Evolutionary conservation across 2,888 invertebrate genomes (phyloP).

Genomic region (Apeira syringaria): DNA sequence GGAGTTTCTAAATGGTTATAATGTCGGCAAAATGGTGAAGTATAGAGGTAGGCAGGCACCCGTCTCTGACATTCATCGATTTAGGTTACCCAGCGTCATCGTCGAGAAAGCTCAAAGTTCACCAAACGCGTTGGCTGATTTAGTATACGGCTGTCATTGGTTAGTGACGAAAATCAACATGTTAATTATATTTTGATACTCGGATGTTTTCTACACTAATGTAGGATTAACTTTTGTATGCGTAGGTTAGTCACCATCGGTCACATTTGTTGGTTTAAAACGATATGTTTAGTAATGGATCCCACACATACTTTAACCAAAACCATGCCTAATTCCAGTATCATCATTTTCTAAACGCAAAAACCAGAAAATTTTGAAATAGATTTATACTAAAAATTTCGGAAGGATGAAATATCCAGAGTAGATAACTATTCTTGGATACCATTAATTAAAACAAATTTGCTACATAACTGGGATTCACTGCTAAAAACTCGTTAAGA

Average conservation of each 20-base stretch:
- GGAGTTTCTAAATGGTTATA: too few relatives aligned
- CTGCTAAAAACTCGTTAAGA: too few relatives aligned
- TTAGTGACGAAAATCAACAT: conserved; percentile 79
- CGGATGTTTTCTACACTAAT: conserved; percentile 80
- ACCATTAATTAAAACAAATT: too few relatives aligned
- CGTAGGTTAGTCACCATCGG: conserved; percentile 60
- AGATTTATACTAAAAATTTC: too few relatives aligned
- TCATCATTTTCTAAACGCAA: too few relatives aligned
- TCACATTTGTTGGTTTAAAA: conserved; percentile 63
- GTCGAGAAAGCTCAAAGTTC: conserved; percentile 64
- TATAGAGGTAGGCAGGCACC: conserved; percentile 6
- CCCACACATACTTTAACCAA: too few relatives aligned
- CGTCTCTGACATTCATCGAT: conserved; percentile 53
- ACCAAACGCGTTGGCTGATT: conserved; percentile 75
- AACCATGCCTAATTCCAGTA: too few relatives aligned
- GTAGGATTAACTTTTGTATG: conserved; percentile 73
- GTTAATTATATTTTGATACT: conserved; percentile 83
- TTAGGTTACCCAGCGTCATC: conserved; percentile 51
- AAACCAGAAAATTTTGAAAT: too few relatives aligned
- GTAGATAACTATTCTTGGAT: too few relatives aligned
- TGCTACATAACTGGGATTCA: too few relatives aligned
- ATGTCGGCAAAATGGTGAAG: not conserved
- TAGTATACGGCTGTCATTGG: conserved; percentile 83
- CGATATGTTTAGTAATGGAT: conserved; percentile 12
- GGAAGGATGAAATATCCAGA: too few relatives aligned